Evolutionary conservation across 2,797 vertebrate species (phyloP).

Genomic region (Mergus octosetaceus): DNA sequence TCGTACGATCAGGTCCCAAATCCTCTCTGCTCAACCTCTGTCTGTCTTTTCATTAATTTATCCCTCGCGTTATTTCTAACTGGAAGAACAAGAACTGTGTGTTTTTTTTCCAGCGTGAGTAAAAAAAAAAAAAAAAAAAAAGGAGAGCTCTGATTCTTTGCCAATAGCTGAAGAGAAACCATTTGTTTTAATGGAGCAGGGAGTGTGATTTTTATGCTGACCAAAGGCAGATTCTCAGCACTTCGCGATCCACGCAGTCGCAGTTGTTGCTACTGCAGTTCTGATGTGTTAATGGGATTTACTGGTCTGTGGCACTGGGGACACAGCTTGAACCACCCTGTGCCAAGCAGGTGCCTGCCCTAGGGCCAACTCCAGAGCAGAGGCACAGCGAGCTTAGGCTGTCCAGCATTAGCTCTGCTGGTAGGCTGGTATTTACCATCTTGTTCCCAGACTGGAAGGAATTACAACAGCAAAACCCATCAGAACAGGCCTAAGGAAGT

Average conservation of each 20-base stretch:
- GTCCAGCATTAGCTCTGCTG: slow-evolving; percentile 14
- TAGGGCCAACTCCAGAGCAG: not conserved
- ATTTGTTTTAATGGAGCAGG: not conserved
- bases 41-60: not conserved
- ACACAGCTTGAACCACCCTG: not conserved
- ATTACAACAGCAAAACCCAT: not conserved
- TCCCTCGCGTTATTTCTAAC: fast-evolving
- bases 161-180: not conserved
- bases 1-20: not conserved
- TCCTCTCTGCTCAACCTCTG: not conserved
- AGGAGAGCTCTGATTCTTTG: not conserved
- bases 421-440: not conserved
- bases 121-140: not conserved
- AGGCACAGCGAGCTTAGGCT: not conserved
- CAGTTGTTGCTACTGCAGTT: not conserved
- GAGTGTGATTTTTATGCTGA: not conserved
- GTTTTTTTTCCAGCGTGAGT: not conserved
- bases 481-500: not conserved
- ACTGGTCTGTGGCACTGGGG: not conserved
- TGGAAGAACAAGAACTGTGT: not conserved
- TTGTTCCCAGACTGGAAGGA: not conserved
- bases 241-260: not conserved
- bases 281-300: not conserved
- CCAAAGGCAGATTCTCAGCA: not conserved
- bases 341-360: not conserved